These are phyloP conservation scores for Crotalus viridis DNA, from an alignment of 2,113 vertebrate genomes.

Conservation along the genomic window DNA sequence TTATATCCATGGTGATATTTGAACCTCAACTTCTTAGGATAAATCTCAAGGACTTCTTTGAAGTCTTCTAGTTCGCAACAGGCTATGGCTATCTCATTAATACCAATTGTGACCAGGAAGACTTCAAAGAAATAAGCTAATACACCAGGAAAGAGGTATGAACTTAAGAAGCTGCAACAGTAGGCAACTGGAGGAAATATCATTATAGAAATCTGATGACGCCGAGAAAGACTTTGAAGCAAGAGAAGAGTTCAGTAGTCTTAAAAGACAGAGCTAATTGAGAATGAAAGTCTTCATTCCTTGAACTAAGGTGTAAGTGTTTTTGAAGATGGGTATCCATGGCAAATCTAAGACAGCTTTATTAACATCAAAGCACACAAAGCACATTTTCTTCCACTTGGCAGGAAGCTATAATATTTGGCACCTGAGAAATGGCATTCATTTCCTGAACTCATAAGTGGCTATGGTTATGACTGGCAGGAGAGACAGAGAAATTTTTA, in stretches of 20 bases:
- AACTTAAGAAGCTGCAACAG: neutral
- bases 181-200: neutral
- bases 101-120: neutral
- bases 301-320: neutral
- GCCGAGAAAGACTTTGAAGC: neutral
- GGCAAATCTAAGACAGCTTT: neutral
- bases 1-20: neutral
- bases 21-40: neutral
- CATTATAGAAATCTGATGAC: neutral
- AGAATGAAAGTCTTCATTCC: neutral
- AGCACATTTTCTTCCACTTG: neutral
- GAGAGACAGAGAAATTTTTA: neutral
- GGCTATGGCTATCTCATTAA: neutral
- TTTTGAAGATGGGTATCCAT: neutral
- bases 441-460: neutral
- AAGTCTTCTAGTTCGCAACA: neutral
- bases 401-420: neutral
- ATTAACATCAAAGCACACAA: neutral
- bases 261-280: neutral
- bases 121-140: constrained; percentile 13
- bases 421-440: neutral
- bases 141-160: neutral
- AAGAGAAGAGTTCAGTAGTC: neutral
- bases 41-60: neutral
- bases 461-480: neutral